Conservation (phyloP, 92 coral and sea anemone genomes). For the Phenganax subtilis region DNA sequence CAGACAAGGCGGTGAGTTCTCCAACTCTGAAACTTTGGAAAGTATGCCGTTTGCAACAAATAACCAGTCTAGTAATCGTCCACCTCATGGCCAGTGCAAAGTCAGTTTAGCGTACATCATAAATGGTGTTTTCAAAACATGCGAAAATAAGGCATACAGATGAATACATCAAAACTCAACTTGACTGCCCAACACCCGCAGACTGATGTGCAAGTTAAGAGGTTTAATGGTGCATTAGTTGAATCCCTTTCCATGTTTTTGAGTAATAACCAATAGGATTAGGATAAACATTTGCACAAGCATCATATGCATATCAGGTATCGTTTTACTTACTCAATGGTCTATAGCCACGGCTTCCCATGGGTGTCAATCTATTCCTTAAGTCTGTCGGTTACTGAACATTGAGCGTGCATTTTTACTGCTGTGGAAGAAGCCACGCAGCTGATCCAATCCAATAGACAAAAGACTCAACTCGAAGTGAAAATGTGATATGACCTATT, state of each 20-base stretch:
- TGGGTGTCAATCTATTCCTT: constrained; percentile 36
- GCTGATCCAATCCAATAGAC: background rate
- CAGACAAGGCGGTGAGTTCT: too few species aligned
- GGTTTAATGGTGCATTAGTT: constrained; percentile 42
- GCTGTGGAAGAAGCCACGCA: constrained; percentile 32
- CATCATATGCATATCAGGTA: constrained; percentile 48
- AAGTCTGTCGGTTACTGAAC: constrained; percentile 38
- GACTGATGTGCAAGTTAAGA: constrained; percentile 41
- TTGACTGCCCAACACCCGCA: constrained; percentile 45
- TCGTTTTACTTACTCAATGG: constrained; percentile 54
- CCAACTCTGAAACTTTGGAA: too few species aligned
- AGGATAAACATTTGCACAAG: constrained; percentile 51
- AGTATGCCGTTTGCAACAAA: too few species aligned
- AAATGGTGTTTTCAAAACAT: too few species aligned
- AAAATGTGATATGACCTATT: constrained; percentile 35
- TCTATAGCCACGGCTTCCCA: constrained; percentile 47
- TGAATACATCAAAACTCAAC: background rate
- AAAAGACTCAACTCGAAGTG: too few species aligned
- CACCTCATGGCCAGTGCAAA: too few species aligned
- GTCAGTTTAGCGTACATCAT: background rate
- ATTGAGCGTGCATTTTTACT: constrained; percentile 33
- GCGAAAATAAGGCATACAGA: background rate
- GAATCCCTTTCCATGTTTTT: constrained; percentile 50
- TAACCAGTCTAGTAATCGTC: too few species aligned
- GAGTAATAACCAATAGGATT: constrained; percentile 43